Base-by-base conservation (phyloP, 2,888 invertebrate genomes). In the Molanna angustata region DNA sequence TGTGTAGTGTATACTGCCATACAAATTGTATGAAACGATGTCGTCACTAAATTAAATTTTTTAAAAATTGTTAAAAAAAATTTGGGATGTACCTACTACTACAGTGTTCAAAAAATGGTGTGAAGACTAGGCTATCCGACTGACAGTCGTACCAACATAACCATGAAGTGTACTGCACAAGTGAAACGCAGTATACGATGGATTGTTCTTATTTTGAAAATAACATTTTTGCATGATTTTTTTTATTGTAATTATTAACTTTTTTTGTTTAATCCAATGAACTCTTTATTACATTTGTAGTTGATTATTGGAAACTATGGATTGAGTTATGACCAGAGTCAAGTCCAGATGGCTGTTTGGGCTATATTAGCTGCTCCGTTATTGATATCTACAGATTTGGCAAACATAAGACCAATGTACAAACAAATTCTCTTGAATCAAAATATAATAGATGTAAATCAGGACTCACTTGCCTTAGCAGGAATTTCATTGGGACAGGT, bases 281-380 rank as follows among this genome's bases (percentile, higher is more conserved):
- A 27, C 6, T 11, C 6, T 27, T 37, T 13, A 31, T 41, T 51
- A 27, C 32, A 31, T 45, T 62, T 62, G 4, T 49, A 79, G 78
- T 65, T 83, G 33, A 66, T 83, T 41, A 73, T 84, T 56, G 84
- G 84, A 4, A 83, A 84, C 63, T 82, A 70, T 63, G 84, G 83
- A 1, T 66, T 85, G 11, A 84, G 83, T 61, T 75, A 78, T 55
- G 84, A 85, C 57, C 85, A 88, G 69, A 79, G 83, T 59, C 78
- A 80, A 65, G 72, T 80, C 1, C 88, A 88, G 72, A 86, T 88
- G 85, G 85, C 85, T 1, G 71, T 88, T 54, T 88, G 88, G 88
- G 75, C 85, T 1, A 70, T 88, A 39, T 71, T 88, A 67, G 85
- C 87, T 2, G 82, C 87, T 1, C 88, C 88, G 1, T 66, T 88